These are phyloP conservation scores for Paralichthys olivaceus DNA, from an alignment of 2,113 vertebrate species.

Conservation along the genomic window DNA sequence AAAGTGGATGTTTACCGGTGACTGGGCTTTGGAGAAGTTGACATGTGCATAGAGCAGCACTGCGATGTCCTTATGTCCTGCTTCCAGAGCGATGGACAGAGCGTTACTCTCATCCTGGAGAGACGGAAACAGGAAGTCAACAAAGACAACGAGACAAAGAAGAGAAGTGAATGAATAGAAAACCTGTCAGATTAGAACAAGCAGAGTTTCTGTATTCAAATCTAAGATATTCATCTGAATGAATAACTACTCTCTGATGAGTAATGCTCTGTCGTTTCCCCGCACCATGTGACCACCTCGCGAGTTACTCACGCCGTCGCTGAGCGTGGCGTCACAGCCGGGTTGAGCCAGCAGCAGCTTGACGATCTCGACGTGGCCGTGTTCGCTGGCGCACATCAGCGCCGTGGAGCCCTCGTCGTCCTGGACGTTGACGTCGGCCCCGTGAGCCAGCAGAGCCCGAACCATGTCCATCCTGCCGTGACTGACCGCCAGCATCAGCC, in stretches of 20 bases:
- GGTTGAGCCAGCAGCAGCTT: constrained; percentile 93
- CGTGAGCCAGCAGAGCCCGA: constrained; percentile 90
- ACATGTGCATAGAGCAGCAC: constrained; percentile 95
- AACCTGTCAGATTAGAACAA: neutral
- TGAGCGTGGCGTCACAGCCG: constrained; percentile 91
- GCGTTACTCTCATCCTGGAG: constrained; percentile 94
- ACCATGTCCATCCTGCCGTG: constrained; percentile 98
- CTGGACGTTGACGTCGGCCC: constrained; percentile 94
- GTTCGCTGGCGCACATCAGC: constrained; percentile 97
- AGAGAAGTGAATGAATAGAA: neutral
- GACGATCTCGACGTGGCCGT: constrained; percentile 95
- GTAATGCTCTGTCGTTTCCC: too few relatives aligned
- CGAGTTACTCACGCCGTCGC: constrained; percentile 89
- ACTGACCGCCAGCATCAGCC: constrained; percentile 97
- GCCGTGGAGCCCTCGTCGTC: constrained; percentile 97
- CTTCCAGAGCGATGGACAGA: constrained; percentile 96
- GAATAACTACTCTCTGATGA: too few relatives aligned
- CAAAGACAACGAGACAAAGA: neutral
- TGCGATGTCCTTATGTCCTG: constrained; percentile 97
- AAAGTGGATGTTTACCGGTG: constrained; percentile 82
- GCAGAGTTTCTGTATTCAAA: neutral
- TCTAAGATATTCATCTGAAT: too few relatives aligned
- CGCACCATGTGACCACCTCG: neutral
- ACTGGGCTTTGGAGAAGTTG: constrained; percentile 96
- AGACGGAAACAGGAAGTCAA: neutral